These are phyloP conservation scores for Ecliptopera silaceata DNA, from an alignment of 2,888 invertebrate species.

Conservation along the genomic window DNA sequence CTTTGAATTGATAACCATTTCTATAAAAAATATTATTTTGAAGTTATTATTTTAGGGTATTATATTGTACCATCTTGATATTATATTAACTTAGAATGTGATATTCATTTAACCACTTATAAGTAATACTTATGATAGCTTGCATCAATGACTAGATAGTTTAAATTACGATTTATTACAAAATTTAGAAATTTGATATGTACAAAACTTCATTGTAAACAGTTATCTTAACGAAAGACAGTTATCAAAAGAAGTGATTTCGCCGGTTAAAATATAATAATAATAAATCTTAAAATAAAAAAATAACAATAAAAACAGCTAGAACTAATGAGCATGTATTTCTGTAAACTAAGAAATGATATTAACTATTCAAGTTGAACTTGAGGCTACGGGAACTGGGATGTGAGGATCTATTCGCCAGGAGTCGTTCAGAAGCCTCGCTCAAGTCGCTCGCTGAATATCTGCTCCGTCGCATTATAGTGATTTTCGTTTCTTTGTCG, in stretches of 20 bases:
- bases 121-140: neutral
- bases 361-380: constrained; percentile 78
- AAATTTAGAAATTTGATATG: constrained; percentile 36
- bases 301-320: constrained; percentile 33
- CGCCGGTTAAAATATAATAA: constrained; percentile 5
- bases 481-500: constrained; percentile 60
- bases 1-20: neutral
- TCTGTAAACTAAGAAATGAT: constrained; percentile 49
- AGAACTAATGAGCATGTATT: constrained; percentile 68
- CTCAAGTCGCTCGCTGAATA: constrained; percentile 88
- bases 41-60: neutral
- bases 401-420: constrained; percentile 80
- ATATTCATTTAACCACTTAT: neutral
- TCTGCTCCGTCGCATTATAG: constrained; percentile 77
- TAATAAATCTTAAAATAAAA: constrained; percentile 24
- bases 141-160: constrained; percentile 30
- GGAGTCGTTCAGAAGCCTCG: constrained; percentile 81
- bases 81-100: neutral
- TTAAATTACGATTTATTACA: constrained; percentile 21
- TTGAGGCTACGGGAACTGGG: constrained; percentile 86
- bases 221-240: constrained; percentile 18
- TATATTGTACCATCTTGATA: too few species aligned
- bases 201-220: constrained; percentile 34
- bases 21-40: neutral
- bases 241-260: neutral